Base-by-base conservation (phyloP, 1,140 invertebrate species). In the Telenomus remus region DNA sequence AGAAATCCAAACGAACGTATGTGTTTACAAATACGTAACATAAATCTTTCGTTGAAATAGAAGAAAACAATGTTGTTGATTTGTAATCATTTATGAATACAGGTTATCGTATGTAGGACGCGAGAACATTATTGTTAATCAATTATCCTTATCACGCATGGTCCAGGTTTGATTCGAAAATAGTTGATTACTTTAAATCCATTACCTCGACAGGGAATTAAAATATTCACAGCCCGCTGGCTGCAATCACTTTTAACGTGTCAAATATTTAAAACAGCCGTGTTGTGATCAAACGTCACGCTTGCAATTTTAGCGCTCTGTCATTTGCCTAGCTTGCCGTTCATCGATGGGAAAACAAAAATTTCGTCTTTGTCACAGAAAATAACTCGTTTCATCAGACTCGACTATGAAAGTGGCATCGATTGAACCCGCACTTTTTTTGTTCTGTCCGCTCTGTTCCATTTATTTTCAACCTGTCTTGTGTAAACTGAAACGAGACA, bases 351-450 rank as follows among this genome's bases (percentile, higher is more conserved):
- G 15, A 9, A 43, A 64, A 53, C 57, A 51, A 72, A 72, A 64
- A 27, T 27, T 27, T 72, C 64, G 64, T 64, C 69, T 59, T 64
- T 72, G 59, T 51, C 57, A 47, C 53, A 48, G 39, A 57, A 72
- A 64, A 56, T 56, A 46, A 35, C 46, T 27, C 50, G 50, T 61
- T 27, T 27, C 2, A 27, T 27, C 1, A 1, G 19, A 27, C 2
- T 3, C 2, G 6, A 6, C 1, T 1, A 27, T 3, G 6, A 27
- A 27, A 27, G 6, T 63, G 53, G 59, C 48, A 72, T 59, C 57
- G 69, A 72, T 72, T 64, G 59, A 72, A 47, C 69, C 69, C 60
- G 60, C 57, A 59, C 48, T 64, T 72, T 72, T 72, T 70, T 13
- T 37, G 33, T 37, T 44, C 7, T 51, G 49, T 66, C 11, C n/a